Evolutionary conservation across 2,888 invertebrate species (phyloP).

Genomic region (Aphidoletes aphidimyza): DNA sequence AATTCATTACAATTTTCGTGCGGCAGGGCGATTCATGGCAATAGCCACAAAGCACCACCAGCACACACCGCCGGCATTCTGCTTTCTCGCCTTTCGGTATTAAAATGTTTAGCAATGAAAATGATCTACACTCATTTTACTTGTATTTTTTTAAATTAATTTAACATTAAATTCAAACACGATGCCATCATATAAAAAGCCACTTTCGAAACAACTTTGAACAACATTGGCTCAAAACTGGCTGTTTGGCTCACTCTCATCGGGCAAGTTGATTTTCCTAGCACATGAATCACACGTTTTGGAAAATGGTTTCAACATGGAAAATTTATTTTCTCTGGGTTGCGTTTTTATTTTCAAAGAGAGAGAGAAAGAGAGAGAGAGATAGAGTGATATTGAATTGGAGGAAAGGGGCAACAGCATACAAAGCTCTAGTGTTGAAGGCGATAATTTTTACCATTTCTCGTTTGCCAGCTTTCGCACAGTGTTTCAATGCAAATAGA

Average conservation of each 20-base stretch:
- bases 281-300: no score
- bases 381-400: no score
- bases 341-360: no score
- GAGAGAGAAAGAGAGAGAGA: no score
- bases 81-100: neutral
- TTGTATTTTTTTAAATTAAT: constrained; percentile 6
- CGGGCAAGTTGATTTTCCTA: no score
- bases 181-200: neutral
- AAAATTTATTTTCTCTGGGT: no score
- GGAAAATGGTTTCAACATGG: no score
- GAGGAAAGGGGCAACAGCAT: no score
- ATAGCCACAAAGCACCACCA: neutral
- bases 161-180: constrained; percentile 20
- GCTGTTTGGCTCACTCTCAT: no score
- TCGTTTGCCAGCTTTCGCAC: neutral
- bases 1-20: neutral
- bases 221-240: constrained; percentile 15
- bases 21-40: neutral
- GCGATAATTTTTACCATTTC: constrained; percentile 7
- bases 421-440: neutral
- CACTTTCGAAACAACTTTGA: neutral
- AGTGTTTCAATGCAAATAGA: constrained; percentile 24
- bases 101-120: constrained; percentile 16
- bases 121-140: constrained; percentile 29
- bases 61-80: neutral